Evolutionary conservation across 1,140 invertebrate genomes (phyloP).

Genomic region (Mya arenaria): DNA sequence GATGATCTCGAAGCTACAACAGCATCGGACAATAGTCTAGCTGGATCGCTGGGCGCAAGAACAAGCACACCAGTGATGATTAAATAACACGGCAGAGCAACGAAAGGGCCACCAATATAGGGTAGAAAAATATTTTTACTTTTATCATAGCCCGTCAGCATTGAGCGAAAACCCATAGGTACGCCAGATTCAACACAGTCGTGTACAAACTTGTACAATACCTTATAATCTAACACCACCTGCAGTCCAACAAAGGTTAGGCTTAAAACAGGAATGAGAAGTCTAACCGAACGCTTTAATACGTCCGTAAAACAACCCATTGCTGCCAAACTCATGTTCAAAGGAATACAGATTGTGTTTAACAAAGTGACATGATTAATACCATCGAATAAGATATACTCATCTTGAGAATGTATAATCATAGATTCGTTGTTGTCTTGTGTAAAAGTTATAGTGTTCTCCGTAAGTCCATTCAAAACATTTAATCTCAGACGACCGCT

Average conservation of each 20-base stretch:
- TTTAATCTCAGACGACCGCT: too few relatives aligned
- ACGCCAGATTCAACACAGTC: conserved; percentile 16
- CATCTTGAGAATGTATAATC: background rate
- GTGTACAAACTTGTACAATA: conserved; percentile 14
- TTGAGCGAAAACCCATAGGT: conserved; percentile 37
- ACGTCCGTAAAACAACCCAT: background rate
- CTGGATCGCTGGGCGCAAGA: background rate
- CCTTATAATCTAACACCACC: background rate
- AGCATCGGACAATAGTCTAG: conserved; percentile 2
- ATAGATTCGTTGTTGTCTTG: too few relatives aligned
- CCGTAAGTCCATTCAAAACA: background rate
- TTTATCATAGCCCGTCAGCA: conserved; percentile 24
- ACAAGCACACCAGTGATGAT: conserved; percentile 11
- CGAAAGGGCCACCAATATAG: conserved; percentile 31
- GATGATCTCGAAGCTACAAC: background rate
- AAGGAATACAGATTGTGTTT: background rate
- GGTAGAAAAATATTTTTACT: conserved; percentile 38
- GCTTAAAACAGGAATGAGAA: conserved; percentile 8
- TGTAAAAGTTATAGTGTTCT: too few relatives aligned
- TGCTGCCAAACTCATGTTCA: background rate
- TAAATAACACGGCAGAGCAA: conserved; percentile 22
- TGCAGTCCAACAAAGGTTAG: conserved; percentile 16
- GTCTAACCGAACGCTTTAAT: background rate
- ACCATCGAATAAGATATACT: conserved; percentile 18
- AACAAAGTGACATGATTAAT: background rate